Base-by-base conservation (phyloP, 2,113 vertebrate species). In the Tautogolabrus adspersus region DNA sequence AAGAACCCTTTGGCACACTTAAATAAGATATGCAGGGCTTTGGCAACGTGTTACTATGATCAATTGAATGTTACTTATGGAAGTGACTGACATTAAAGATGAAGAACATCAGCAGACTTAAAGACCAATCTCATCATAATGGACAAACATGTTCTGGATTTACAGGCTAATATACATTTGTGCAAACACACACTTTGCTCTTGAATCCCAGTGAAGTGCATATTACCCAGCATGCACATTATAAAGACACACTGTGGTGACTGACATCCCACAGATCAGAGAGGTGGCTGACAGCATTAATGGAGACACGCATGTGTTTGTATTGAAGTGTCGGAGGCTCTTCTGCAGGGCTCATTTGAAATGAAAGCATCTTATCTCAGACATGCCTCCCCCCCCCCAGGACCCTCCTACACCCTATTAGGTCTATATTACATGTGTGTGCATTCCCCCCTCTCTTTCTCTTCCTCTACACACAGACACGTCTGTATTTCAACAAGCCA, bases 301-400 rank as follows among this genome's bases (percentile, higher is more conserved):
- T 73, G 59, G 46, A 26, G 22, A 75, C 46, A 46, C 8, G 22
- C 10, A 4, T 75, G 52, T 82, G 26, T 42, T 70, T 70, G 64
- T 58, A 67, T 38, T 74, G 51, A 66, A 51, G 58, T 47, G 72
- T 61, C 42, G 21, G 42, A 60, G 7, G 12, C 12, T 55, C 30
- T 63, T 75, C 67, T 79, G 65, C 79, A 56, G n/a, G 56, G 63
- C 65, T 87, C 51, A 62, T 81, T 78, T 64, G 34, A 81, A 82
- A 79, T 79, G 49, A 82, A 85, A 78, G 67, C 66, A 16, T 70
- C 59, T 78, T 59, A 22, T 69, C 46, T 74, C 23, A 77, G 55
- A 71, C 62, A 38, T 47, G 56, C 52, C 57, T 55, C 18, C 52
- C 26, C 26, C 26, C 73, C 69, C 63, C 69, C 30, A 5, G 26